Evolutionary conservation across 2,797 vertebrate genomes (phyloP).

Genomic region (Notolepis coatsorum): DNA sequence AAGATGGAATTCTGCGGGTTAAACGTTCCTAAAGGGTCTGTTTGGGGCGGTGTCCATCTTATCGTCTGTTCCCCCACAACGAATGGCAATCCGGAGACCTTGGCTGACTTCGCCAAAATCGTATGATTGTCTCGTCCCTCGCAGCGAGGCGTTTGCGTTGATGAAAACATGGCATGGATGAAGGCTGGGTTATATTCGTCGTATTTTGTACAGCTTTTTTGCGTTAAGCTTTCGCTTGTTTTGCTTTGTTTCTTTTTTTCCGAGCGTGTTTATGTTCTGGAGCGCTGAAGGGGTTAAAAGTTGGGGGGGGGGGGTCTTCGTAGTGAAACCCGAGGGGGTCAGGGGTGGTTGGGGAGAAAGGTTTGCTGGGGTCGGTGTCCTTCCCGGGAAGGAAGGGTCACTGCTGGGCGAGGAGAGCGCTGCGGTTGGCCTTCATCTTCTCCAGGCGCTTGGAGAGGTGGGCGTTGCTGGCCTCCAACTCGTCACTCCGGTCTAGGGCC

Average conservation of each 20-base stretch:
- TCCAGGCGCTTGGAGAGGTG: constrained; percentile 92
- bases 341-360: background rate
- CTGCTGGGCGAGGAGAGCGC: constrained; percentile 90
- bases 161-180: background rate
- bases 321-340: background rate
- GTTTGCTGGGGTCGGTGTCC: background rate
- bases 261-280: background rate
- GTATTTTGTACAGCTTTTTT: background rate
- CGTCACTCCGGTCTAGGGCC: constrained; percentile 88
- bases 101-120: too few relatives aligned
- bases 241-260: background rate
- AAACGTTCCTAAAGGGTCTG: too few relatives aligned
- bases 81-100: too few relatives aligned
- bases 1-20: too few relatives aligned
- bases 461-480: constrained; percentile 90
- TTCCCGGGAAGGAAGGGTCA: constrained; percentile 52
- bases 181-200: background rate
- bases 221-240: background rate
- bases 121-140: too few relatives aligned
- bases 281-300: background rate
- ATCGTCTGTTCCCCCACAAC: too few relatives aligned
- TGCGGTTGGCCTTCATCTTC: constrained; percentile 94
- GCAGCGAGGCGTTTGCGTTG: too few relatives aligned
- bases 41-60: too few relatives aligned
- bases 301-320: background rate